Evolutionary conservation across 2,113 vertebrate species (phyloP).

Genomic region (Sinosuthora webbiana): DNA sequence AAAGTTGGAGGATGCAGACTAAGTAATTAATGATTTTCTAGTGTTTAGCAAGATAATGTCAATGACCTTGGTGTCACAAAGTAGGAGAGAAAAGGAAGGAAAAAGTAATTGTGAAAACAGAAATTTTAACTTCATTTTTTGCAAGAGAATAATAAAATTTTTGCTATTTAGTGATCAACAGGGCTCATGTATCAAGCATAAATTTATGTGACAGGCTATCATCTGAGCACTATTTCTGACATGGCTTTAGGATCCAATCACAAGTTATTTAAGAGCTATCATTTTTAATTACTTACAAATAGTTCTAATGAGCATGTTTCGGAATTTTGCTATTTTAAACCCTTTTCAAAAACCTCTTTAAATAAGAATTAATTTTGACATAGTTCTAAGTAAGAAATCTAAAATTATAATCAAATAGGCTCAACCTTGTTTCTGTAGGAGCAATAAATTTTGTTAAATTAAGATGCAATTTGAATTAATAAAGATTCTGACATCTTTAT

Average conservation of each 20-base stretch:
- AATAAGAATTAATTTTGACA: conserved; percentile 12
- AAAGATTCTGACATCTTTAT: background rate
- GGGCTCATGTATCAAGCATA: background rate
- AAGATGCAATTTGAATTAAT: background rate
- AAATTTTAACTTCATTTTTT: background rate
- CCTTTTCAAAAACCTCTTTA: background rate
- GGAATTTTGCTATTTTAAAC: conserved; percentile 21
- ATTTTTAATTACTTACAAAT: conserved; percentile 36
- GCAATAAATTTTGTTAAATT: background rate
- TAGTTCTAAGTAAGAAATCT: background rate
- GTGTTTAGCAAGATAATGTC: background rate
- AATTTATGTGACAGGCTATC: conserved; percentile 12
- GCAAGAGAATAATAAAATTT: background rate
- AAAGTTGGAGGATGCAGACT: background rate
- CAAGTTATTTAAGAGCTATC: conserved; percentile 26
- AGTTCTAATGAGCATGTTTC: background rate
- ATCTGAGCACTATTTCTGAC: conserved; percentile 7
- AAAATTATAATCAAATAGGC: background rate
- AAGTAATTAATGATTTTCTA: background rate
- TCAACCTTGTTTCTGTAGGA: background rate
- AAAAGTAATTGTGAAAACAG: background rate
- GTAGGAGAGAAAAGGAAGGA: background rate
- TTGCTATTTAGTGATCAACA: background rate
- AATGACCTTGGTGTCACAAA: background rate
- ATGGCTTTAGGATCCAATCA: conserved; percentile 9